These are phyloP conservation scores for Allolobophora icterica DNA, from an alignment of 2,888 invertebrate genomes.

Conservation along the genomic window DNA sequence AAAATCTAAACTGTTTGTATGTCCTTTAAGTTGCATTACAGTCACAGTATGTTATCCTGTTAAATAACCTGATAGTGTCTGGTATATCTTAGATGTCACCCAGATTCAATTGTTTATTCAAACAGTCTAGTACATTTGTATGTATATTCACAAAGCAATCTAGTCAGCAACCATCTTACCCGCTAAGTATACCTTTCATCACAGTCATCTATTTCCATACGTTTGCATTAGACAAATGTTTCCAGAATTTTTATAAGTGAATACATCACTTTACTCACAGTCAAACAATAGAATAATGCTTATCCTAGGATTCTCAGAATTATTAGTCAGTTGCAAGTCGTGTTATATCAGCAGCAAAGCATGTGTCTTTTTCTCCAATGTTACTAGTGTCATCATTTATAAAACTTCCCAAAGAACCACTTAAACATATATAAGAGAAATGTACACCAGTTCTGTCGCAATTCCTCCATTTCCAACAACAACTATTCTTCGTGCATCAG, in stretches of 20 bases:
- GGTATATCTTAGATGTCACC: no score
- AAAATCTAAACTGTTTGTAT: no score
- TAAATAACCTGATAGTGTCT: no score
- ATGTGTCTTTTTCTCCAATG: background rate
- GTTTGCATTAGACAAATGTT: no score
- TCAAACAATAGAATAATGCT: background rate
- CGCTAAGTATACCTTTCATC: no score
- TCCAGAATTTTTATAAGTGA: background rate
- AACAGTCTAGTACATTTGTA: no score
- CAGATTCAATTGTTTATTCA: no score
- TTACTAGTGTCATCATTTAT: background rate
- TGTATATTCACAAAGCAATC: no score
- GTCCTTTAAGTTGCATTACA: no score
- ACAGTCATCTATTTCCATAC: no score
- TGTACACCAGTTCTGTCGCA: conserved; percentile 88
- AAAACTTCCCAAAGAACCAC: background rate
- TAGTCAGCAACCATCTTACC: no score
- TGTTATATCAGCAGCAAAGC: background rate
- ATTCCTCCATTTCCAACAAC: conserved; percentile 98
- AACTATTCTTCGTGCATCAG: conserved; percentile 75
- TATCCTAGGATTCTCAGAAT: background rate
- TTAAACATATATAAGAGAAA: conserved; percentile 33
- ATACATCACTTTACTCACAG: background rate
- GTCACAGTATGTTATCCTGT: no score
- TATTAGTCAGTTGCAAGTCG: background rate